Percentiles rank a stretch among this genome's conserved stretches.
phyloP scores from a whole-genome alignment of 1,140 invertebrate genomes.

The Cheumatopsyche charites region DNA sequence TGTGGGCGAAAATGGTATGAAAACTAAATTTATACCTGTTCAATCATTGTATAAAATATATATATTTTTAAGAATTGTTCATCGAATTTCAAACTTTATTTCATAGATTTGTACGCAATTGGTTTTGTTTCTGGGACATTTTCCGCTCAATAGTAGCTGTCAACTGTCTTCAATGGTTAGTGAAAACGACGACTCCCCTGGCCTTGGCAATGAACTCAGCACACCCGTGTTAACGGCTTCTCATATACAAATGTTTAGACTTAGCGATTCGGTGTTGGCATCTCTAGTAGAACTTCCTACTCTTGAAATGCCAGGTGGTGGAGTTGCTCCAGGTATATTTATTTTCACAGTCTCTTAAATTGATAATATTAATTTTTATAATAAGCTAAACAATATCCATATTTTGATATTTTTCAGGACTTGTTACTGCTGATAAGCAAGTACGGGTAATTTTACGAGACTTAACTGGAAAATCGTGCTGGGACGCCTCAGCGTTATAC shows the following conservation, averaged over 20 bases:
- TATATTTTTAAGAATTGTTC: neutral
- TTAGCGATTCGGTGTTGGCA: conserved; percentile 83
- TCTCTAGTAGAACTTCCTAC: conserved; percentile 93
- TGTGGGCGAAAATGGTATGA: conserved; percentile 60
- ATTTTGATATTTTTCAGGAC: conserved; percentile 51
- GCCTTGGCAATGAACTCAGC: conserved; percentile 75
- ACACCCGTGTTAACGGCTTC: conserved; percentile 83
- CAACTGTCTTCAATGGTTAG: conserved; percentile 83
- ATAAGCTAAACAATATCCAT: conserved; percentile 7
- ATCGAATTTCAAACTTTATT: neutral
- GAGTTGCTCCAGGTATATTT: conserved; percentile 75
- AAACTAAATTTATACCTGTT: conserved; percentile 1
- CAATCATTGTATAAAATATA: neutral
- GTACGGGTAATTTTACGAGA: conserved; percentile 89
- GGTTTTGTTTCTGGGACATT: conserved; percentile 92
- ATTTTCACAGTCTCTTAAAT: too few relatives aligned
- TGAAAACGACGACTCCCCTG: conserved; percentile 87
- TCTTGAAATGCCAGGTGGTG: conserved; percentile 80
- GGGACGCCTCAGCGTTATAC: conserved; percentile 92
- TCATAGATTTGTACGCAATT: conserved; percentile 76
- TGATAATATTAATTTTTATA: too few relatives aligned
- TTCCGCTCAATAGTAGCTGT: conserved; percentile 69
- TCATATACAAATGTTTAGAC: conserved; percentile 87
- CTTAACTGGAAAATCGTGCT: conserved; percentile 94
- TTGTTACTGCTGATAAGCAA: conserved; percentile 69